These are phyloP conservation scores for Merodon equestris DNA, from an alignment of 2,888 invertebrate genomes.

Conservation along the genomic window DNA sequence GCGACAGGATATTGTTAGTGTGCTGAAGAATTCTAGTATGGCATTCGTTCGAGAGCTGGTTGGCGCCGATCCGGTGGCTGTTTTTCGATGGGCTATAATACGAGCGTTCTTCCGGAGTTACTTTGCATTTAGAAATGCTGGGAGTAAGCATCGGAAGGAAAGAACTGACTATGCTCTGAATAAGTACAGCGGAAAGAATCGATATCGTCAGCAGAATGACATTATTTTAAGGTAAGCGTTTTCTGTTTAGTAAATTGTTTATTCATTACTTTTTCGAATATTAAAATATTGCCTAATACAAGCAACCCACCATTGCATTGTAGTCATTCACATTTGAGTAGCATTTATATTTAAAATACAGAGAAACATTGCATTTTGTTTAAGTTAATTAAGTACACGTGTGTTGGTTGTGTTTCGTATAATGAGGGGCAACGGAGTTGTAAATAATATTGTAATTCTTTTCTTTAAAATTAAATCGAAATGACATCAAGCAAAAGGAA, in stretches of 20 bases:
- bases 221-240: constrained; percentile 75
- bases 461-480: too few species aligned
- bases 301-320: constrained; percentile 41
- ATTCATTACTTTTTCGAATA: too few species aligned
- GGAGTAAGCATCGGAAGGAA: constrained; percentile 84
- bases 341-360: constrained; percentile 20
- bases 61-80: constrained; percentile 95
- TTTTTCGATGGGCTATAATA: constrained; percentile 95
- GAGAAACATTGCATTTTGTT: constrained; percentile 24
- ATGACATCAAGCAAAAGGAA: too few species aligned
- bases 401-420: constrained; percentile 22
- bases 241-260: not conserved
- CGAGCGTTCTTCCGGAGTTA: constrained; percentile 94
- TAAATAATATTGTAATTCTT: not conserved
- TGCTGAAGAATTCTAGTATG: constrained; percentile 94
- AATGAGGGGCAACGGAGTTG: constrained; percentile 11
- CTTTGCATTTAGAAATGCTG: constrained; percentile 93
- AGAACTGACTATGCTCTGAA: constrained; percentile 79
- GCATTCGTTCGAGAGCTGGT: constrained; percentile 96
- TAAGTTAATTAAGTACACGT: constrained; percentile 1
- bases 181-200: constrained; percentile 70
- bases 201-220: constrained; percentile 72
- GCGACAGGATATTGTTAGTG: constrained; percentile 95
- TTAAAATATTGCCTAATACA: constrained; percentile 2
- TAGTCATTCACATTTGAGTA: constrained; percentile 27